Percentiles rank a stretch among this genome's conserved stretches.
Evolutionary conservation across 2,888 invertebrate species (phyloP).

Genomic region (Sturmia bella): DNA sequence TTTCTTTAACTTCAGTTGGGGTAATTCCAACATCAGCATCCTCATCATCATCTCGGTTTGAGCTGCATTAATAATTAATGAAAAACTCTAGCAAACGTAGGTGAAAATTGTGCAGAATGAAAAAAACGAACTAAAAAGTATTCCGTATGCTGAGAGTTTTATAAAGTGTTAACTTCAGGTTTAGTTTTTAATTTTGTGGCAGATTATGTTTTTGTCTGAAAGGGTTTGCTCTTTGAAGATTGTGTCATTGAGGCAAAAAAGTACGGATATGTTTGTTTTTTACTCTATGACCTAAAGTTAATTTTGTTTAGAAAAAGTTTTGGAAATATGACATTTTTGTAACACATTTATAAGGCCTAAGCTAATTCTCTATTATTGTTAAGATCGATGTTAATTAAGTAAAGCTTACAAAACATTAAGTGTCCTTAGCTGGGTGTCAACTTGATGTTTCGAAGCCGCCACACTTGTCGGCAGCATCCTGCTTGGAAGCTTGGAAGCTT

Average conservation of each 20-base stretch:
- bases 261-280: neutral
- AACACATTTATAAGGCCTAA: no score
- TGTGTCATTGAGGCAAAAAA: neutral
- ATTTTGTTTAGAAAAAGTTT: no score
- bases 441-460: no score
- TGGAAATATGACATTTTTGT: no score
- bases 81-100: slow-evolving; percentile 37
- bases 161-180: slow-evolving; percentile 62
- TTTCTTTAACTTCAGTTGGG: slow-evolving; percentile 1
- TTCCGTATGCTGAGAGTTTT: slow-evolving; percentile 59
- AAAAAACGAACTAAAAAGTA: slow-evolving; percentile 54
- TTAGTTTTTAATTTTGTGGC: slow-evolving; percentile 11
- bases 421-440: no score
- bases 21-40: neutral
- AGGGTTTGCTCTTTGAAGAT: neutral
- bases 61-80: slow-evolving; percentile 68
- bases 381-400: no score
- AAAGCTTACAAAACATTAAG: no score
- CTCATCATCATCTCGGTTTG: slow-evolving; percentile 23
- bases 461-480: no score
- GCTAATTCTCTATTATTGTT: no score
- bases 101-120: slow-evolving; percentile 44
- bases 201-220: neutral
- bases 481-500: no score
- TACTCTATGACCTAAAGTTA: no score